phyloP scores from a whole-genome alignment of 2,888 invertebrate species.

The Ectobius pallidus region DNA sequence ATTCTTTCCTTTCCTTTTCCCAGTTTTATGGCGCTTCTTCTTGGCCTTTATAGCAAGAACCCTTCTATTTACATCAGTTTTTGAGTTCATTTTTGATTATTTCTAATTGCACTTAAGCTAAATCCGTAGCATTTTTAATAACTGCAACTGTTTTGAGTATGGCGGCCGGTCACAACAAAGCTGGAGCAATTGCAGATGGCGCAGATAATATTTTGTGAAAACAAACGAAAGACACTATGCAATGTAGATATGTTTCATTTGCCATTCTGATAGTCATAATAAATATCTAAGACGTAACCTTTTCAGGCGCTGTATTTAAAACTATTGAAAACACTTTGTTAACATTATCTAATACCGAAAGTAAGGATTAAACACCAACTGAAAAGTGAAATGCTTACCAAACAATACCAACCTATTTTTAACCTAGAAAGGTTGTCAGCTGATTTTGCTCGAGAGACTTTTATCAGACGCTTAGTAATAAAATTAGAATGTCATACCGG shows the following conservation, averaged over 20 bases:
- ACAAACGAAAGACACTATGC: conserved; percentile 2
- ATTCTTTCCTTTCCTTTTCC: conserved; percentile 81
- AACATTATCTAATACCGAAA: too few relatives aligned
- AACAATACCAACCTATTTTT: too few relatives aligned
- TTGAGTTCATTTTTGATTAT: conserved; percentile 71
- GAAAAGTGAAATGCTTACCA: too few relatives aligned
- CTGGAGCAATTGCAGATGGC: conserved; percentile 34
- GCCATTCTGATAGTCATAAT: not conserved
- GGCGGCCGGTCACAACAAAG: conserved; percentile 60
- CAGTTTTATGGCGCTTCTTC: conserved; percentile 81
- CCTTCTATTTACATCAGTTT: conserved; percentile 90
- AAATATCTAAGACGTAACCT: too few relatives aligned
- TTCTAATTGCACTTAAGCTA: conserved; percentile 8
- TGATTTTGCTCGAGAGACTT: too few relatives aligned
- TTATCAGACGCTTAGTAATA: too few relatives aligned
- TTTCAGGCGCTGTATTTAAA: too few relatives aligned
- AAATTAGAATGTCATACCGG: too few relatives aligned
- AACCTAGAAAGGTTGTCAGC: too few relatives aligned
- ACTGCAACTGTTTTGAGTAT: conserved; percentile 71
- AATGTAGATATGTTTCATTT: not conserved
- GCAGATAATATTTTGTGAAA: conserved; percentile 25
- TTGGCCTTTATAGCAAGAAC: conserved; percentile 91
- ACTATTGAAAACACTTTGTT: too few relatives aligned
- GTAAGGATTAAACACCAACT: too few relatives aligned
- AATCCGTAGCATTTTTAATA: conserved; percentile 28